Evolutionary conservation across 1,140 invertebrate species (phyloP), one percentile per base, ranked within the genome.

Genomic region (Phenacoccus solenopsis): DNA sequence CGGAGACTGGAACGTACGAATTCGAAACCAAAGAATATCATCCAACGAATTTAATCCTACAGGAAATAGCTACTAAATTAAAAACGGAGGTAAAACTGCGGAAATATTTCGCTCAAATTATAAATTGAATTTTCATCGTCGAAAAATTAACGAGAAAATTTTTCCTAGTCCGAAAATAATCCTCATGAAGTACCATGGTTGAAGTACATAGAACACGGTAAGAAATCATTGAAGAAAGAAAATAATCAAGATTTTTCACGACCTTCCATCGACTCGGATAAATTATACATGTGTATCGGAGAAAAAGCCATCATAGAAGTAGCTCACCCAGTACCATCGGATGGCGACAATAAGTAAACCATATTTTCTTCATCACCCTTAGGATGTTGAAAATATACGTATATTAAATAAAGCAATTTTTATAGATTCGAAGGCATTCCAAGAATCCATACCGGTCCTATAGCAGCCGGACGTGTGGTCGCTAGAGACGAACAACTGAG

Each of bases 241-340:
- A 87, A 78, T 72, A 77, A 75, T 0, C 87, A 89, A 74, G 84
- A 90, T 79, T 93, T 95, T 79, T 79, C 76, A 10, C 84, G 84
- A 1, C 96, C 96, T 1, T 84, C 88, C 56, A 78, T 83, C 1
- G 88, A 90, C 27, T 91, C 91, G 1, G 97, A 99, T 78, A 93
- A 96, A 76, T 82, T 99, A 16, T 96, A 93, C 75, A 95, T 99
- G 88, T 88, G 89, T 72, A 91, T 98, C 71, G 96, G 95, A 21
- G 92, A 94, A 22, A 88, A 89, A 73, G 94, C 97, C 76, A 86
- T 96, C 0, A 97, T 99, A 71, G 96, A 98, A 81, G 95, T 99
- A 4, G 87, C 90, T 21, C 94, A 97, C 83, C 94, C 94, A 4
- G 79, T 83, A 28, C 84, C 86, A 76, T 78, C 27, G 2, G 69